phyloP scores from a whole-genome alignment of 2,113 vertebrate genomes.

The Epinephelus moara region DNA sequence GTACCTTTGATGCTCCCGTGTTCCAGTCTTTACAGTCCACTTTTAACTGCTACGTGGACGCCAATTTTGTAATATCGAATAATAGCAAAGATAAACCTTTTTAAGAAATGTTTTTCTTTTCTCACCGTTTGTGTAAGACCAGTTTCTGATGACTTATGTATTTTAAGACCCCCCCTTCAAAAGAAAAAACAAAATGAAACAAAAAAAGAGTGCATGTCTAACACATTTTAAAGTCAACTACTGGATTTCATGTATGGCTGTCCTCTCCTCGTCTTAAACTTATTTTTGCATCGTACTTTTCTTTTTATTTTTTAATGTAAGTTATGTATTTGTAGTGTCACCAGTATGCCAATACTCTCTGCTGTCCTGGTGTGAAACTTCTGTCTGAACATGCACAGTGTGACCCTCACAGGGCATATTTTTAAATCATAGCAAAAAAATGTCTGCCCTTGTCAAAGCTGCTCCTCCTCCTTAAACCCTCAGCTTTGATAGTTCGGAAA shows the following conservation, averaged over 20 bases:
- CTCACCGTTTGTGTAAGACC: constrained; percentile 80
- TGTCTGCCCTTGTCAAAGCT: constrained; percentile 89
- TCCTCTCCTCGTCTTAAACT: constrained; percentile 77
- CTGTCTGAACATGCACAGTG: constrained; percentile 81
- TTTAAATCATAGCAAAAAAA: constrained; percentile 80
- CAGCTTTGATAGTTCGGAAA: constrained; percentile 88
- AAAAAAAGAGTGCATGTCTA: constrained; percentile 85
- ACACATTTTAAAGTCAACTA: constrained; percentile 86
- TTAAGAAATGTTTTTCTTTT: constrained; percentile 75
- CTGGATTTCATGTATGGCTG: constrained; percentile 84
- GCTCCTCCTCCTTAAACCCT: constrained; percentile 78
- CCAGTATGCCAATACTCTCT: constrained; percentile 79
- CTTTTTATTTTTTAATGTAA: constrained; percentile 74
- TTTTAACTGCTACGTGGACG: constrained; percentile 78
- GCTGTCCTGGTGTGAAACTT: constrained; percentile 82
- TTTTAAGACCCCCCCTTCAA: constrained; percentile 74
- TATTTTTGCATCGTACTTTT: constrained; percentile 70
- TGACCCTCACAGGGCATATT: constrained; percentile 77
- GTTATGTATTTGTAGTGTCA: constrained; percentile 82
- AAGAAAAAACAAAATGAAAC: constrained; percentile 72
- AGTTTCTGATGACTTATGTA: constrained; percentile 81
- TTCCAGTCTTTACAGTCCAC: constrained; percentile 74
- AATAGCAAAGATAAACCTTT: constrained; percentile 77
- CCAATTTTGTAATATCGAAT: constrained; percentile 78
- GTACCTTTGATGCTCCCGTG: constrained; percentile 66